Percentiles rank a stretch among this genome's conserved stretches.
phyloP scores from a whole-genome alignment of 2,797 vertebrate species.

The Triplophysa yarkandensis region DNA sequence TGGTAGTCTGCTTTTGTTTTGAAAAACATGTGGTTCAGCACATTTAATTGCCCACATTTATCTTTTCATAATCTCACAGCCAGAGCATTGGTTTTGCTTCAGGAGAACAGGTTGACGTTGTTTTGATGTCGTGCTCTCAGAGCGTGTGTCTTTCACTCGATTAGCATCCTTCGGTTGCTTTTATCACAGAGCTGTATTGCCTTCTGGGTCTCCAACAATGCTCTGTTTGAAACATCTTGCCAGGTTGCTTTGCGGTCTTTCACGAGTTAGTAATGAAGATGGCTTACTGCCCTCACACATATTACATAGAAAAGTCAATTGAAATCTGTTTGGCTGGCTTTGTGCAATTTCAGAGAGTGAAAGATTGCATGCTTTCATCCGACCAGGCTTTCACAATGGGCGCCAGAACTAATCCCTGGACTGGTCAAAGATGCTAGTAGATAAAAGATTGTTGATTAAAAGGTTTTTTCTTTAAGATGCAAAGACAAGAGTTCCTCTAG shows the following conservation, averaged over 20 bases:
- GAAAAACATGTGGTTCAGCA: too few relatives aligned
- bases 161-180: neutral
- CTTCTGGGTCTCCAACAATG: neutral
- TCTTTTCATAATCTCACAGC: neutral
- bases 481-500: too few relatives aligned
- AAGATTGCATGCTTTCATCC: neutral
- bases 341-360: neutral
- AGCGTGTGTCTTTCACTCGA: neutral
- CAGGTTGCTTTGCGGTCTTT: neutral
- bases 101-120: constrained; percentile 6
- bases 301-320: neutral
- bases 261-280: neutral
- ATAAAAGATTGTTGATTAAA: neutral
- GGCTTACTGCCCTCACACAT: neutral
- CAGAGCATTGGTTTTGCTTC: neutral
- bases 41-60: neutral
- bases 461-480: neutral
- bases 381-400: neutral
- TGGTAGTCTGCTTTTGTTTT: neutral
- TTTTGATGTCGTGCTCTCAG: neutral
- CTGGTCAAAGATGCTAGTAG: neutral
- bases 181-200: neutral
- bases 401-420: neutral
- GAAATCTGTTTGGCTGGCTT: constrained; percentile 10
- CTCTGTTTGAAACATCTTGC: neutral